Evolutionary conservation across 2,797 vertebrate genomes (phyloP).

Genomic region (Taeniopygia guttata): DNA sequence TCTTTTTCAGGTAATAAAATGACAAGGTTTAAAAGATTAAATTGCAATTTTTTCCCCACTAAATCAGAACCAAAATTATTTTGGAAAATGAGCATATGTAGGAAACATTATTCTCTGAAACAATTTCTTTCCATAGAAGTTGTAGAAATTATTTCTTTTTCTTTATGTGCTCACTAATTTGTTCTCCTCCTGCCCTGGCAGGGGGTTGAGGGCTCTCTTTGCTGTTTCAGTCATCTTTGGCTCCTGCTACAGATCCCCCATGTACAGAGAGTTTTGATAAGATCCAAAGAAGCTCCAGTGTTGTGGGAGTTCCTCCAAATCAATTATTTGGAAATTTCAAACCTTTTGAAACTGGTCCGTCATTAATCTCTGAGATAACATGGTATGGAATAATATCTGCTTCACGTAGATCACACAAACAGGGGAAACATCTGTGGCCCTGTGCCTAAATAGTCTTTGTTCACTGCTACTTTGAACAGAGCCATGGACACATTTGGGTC

Average conservation of each 20-base stretch:
- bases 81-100: not conserved
- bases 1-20: conserved; percentile 8
- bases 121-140: not conserved
- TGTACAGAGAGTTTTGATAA: not conserved
- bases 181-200: not conserved
- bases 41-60: not conserved
- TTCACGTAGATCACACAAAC: not conserved
- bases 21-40: not conserved
- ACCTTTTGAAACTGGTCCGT: conserved; percentile 41
- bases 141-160: not conserved
- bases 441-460: not conserved
- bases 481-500: not conserved
- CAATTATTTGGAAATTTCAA: conserved; percentile 43
- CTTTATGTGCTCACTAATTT: not conserved
- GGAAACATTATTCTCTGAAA: not conserved
- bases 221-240: not conserved
- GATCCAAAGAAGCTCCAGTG: not conserved
- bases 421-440: conserved; percentile 9
- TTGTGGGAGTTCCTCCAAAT: conserved; percentile 43
- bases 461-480: conserved; percentile 11
- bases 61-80: not conserved
- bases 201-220: not conserved
- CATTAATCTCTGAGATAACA: conserved; percentile 20
- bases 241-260: not conserved
- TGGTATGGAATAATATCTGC: not conserved